These are phyloP conservation scores for Corella eumyota DNA, from an alignment of 23 tunicate genomes.

Conservation along the genomic window DNA sequence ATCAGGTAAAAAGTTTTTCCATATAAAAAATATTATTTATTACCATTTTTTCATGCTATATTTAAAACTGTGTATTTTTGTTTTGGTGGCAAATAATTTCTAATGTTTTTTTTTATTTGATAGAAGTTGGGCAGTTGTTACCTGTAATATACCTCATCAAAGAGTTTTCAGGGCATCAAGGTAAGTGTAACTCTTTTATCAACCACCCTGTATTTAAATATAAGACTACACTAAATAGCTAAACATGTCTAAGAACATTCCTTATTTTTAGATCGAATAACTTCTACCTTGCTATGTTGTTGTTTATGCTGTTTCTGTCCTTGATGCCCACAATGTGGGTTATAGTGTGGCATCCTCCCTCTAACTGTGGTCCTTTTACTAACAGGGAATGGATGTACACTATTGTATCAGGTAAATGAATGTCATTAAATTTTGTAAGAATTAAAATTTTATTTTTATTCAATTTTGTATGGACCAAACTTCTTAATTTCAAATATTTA, in stretches of 20 bases:
- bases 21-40: no score
- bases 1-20: conserved; percentile 33
- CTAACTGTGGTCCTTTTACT: conserved; percentile 54
- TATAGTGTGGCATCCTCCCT: conserved; percentile 44
- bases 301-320: conserved; percentile 77
- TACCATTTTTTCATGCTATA: no score
- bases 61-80: no score
- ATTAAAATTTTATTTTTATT: no score
- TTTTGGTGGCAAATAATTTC: no score
- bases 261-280: conserved; percentile 44
- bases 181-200: conserved; percentile 1
- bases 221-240: no score
- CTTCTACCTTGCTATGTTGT: conserved; percentile 58
- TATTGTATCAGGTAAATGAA: conserved; percentile 25
- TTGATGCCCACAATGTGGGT: conserved; percentile 73
- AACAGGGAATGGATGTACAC: conserved; percentile 56
- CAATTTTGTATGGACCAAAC: no score
- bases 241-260: no score
- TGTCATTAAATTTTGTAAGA: no score
- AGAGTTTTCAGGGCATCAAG: conserved; percentile 73
- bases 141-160: conserved; percentile 65
- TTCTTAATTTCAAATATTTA: neutral
- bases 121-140: conserved; percentile 68
- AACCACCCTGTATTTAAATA: neutral
- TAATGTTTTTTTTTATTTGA: no score